These are phyloP conservation scores for Mus caroli DNA, from an alignment of 2,797 vertebrate species.

Conservation along the genomic window DNA sequence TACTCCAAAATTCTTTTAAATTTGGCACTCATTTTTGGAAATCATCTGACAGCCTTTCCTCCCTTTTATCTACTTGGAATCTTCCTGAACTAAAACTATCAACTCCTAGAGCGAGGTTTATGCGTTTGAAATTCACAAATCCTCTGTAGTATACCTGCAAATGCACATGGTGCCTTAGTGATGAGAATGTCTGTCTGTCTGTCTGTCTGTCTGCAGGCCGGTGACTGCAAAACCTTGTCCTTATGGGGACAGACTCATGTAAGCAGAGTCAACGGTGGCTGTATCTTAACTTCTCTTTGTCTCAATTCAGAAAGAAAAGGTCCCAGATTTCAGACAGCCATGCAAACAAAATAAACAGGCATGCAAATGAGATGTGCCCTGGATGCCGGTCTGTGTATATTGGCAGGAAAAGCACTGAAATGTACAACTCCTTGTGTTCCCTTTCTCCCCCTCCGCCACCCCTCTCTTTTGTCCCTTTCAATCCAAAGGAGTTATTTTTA, in stretches of 20 bases:
- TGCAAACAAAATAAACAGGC: conserved; percentile 88
- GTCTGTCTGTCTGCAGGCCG: neutral
- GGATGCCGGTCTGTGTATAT: conserved; percentile 86
- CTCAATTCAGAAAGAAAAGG: conserved; percentile 71
- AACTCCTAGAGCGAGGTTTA: neutral
- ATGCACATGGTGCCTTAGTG: neutral
- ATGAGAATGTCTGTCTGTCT: neutral
- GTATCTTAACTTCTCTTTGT: conserved; percentile 83
- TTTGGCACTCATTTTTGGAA: neutral
- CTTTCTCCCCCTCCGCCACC: neutral
- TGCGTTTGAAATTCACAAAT: neutral
- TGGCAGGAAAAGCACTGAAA: conserved; percentile 86
- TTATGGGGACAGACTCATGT: conserved; percentile 23
- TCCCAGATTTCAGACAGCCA: conserved; percentile 86
- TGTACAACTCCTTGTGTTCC: conserved; percentile 80
- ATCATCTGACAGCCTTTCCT: neutral
- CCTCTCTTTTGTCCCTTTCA: conserved; percentile 55
- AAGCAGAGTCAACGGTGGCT: conserved; percentile 59
- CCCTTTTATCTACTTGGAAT: neutral
- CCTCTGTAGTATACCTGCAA: neutral
- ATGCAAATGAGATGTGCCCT: conserved; percentile 88
- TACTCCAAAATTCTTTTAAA: neutral
- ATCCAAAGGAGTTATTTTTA: conserved; percentile 83
- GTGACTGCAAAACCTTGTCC: neutral
- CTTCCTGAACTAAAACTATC: neutral